Evolutionary conservation across 2,113 vertebrate species (phyloP), one percentile per base, ranked within the genome.

Genomic region (Centropus unirufus): DNA sequence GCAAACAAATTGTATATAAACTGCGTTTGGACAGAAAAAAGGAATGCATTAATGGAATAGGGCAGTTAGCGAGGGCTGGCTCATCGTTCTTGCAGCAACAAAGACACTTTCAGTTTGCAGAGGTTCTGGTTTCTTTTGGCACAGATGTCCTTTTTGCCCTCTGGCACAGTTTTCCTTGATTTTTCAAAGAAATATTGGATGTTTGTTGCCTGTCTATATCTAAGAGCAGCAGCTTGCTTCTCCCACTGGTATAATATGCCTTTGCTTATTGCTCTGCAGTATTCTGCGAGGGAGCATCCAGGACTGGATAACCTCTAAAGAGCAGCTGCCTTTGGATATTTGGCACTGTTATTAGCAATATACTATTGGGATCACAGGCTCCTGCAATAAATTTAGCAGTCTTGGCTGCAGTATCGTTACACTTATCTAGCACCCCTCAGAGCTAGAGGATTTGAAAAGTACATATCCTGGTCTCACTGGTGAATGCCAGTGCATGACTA

Each of bases 281-380:
- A 70, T 92, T 94, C 90, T 6, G 22, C 64, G 93, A 81, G 83
- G 88, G 67, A 96, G 93, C 57, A 9, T 52, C 2, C 72, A 68
- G 93, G 82, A 36, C 88, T 93, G 92, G 72, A 93, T 96, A 95
- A 94, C 96, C 95, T 95, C 95, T 95, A 95, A 94, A 96, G 88
- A 96, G 72, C 92, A 88, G 87, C 92, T 92, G 95, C 94, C 94
- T 97, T 96, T 88, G 95, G 94, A 90, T 95, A 95, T 96, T 96
- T 96, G 94, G 93, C 87, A 93, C 93, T 78, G 92, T 78, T 97
- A 90, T 96, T 97, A 97, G 94, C 94, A 88, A 95, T 97, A 96
- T 96, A 96, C 95, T 93, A 93, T 91, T 92, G 94, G 94, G 95
- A 97, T 96, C 93, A 44, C 47, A 94, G 83, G 59, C 88, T 95